These are phyloP conservation scores for Myrmecophaga tridactyla DNA, from an alignment of 2,113 vertebrate species.

Conservation along the genomic window DNA sequence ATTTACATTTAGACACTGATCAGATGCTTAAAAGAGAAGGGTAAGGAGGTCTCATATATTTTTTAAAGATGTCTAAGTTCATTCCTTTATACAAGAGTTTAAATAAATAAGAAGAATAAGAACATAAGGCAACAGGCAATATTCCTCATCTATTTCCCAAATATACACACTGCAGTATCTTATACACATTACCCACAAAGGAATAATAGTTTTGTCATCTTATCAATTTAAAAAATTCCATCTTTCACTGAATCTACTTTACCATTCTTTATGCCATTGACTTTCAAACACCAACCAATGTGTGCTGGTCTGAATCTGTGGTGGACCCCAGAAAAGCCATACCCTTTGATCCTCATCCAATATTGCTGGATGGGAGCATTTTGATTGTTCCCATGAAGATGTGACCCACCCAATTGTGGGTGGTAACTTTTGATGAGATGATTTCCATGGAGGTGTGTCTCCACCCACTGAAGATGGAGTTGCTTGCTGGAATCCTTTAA, in stretches of 20 bases:
- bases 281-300: neutral
- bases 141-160: neutral
- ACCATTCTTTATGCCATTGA: neutral
- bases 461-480: no score
- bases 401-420: no score
- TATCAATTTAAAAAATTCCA: neutral
- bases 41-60: neutral
- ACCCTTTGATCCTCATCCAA: no score
- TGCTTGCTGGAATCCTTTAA: no score
- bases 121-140: neutral
- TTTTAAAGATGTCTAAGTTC: neutral
- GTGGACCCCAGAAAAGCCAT: no score
- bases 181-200: neutral
- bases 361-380: no score
- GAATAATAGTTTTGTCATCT: neutral
- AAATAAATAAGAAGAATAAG: neutral
- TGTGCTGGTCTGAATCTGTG: no score
- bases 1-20: neutral
- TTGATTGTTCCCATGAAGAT: no score
- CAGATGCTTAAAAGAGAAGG: neutral
- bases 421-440: no score
- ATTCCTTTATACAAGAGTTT: neutral
- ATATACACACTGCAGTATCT: neutral
- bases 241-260: neutral
- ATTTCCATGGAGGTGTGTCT: no score